Base-by-base conservation (phyloP, 1,140 invertebrate species). In the Cyclina sinensis region DNA sequence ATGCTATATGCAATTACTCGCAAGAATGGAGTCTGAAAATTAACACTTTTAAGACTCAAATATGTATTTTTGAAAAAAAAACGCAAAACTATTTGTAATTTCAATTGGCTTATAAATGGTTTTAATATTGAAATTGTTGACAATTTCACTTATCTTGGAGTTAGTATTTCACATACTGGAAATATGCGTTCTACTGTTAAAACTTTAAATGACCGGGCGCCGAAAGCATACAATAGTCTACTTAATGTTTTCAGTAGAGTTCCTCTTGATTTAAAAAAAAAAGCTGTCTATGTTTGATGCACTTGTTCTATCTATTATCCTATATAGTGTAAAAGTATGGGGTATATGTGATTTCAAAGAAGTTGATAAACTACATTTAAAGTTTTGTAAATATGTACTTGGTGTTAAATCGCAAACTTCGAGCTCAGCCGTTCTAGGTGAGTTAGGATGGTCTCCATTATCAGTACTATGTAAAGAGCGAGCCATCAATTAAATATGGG, bases 121-220 rank as follows among this genome's bases (percentile, higher is more conserved):
- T 21, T 57, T 24, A 43, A 3, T 32, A 70, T 89, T 18, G 88
- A 89, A 14, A n/a, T 79, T 14, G 82, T 85, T 43, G 39, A 89
- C 70, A n/a, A 73, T 37, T 89, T 85, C 74, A 54, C 37, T 21
- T 89, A 89, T 81, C 70, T 90, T 18, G 89, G 84, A 48, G 30
- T 87, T n/a, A 30, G 57, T 12, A 35, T 87, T 11, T 76, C 81
- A 27, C 87, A 76, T 37, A 90, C 70, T 65, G 89, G 89, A 32
- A 81, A 57, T 16, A 82, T 82, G 39, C 35, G 21, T 51, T 32
- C 46, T 51, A 43, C 78, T 54, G 57, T 73, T 57, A 82, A 82
- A 65, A 37, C 18, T 1, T 27, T 90, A 3, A 30, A 18, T 39
- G 39, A 57, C 16, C 83, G 87, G 68, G 89, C 62, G 4, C 59